Percentiles rank a stretch among this genome's conserved stretches.
Conservation (phyloP, 2,113 vertebrate genomes). For the Sinocyclocheilus anshuiensis region DNA sequence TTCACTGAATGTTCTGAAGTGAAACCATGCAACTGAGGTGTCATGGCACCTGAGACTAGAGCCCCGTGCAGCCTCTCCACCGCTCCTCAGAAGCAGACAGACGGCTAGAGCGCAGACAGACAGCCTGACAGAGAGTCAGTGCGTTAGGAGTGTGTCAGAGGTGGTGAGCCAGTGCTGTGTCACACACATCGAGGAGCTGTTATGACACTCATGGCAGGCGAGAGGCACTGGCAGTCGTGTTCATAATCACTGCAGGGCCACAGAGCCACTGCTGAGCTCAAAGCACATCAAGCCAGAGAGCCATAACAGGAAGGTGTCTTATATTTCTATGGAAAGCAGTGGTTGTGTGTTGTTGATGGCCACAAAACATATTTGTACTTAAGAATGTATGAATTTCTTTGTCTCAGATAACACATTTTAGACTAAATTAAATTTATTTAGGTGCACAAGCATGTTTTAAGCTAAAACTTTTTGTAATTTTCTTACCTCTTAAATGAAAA, state of each 20-base stretch:
- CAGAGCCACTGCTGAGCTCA: constrained; percentile 20
- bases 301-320: not conserved
- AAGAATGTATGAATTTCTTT: no score
- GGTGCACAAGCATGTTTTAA: no score
- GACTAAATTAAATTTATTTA: not conserved
- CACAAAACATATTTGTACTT: no score
- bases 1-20: not conserved
- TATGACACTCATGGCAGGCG: constrained; percentile 13
- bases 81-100: constrained; percentile 27
- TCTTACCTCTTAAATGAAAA: not conserved
- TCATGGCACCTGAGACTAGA: constrained; percentile 34
- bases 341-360: not conserved
- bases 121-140: constrained; percentile 19
- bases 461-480: not conserved
- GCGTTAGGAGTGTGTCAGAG: constrained; percentile 39
- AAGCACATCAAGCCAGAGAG: not conserved
- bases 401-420: not conserved
- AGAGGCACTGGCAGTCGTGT: constrained; percentile 31
- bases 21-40: constrained; percentile 25
- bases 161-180: constrained; percentile 27
- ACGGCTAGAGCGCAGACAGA: constrained; percentile 26
- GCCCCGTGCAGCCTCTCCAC: not conserved
- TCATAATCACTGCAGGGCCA: constrained; percentile 46
- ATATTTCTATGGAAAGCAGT: not conserved
- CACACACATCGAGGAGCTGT: constrained; percentile 10